Evolutionary conservation across 2,113 vertebrate genomes (phyloP), one percentile per base, ranked within the genome.

Genomic region (Plectropomus leopardus): DNA sequence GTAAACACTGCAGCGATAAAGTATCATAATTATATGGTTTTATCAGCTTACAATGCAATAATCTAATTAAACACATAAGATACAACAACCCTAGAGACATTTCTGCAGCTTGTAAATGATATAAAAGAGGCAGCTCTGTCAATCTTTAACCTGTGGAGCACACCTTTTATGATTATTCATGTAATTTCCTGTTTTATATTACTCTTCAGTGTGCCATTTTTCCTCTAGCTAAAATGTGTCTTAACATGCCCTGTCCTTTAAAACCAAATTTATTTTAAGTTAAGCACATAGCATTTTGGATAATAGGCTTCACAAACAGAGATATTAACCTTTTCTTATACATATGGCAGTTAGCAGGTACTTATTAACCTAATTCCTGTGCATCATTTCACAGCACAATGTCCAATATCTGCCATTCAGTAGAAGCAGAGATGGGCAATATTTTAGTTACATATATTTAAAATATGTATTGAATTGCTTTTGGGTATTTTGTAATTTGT

Each of bases 1-100:
- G 70, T 32, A 78, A 83, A 55, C 13, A 63, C 55, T 19, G 21
- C 3, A 57, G 6, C 24, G 48, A 69, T 65, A 69, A 61, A 1
- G 8, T 15, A 7, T 30, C 24, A 58, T 36, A 45, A 66, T 26
- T 51, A n/a, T 3, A 17, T 54, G 45, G 30, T 40, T 8, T 34
- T 48, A 50, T 68, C 23, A 14, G n/a, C 23, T 76, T 54, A 72
- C 1, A 24, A 32, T 17, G 19, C 42, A 74, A 48, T 55, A 50
- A 70, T 55, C 36, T 47, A 32, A 30, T 78, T 72, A 53, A 53
- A 48, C 4, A 50, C 3, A 61, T 2, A 36, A 53, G 10, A 30
- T 6, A 17, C 2, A 65, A 10, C 17, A 45, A 28, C 15, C 4
- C 8, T 21, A 4, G 45, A 24, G 44, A 16, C 4, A 54, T 26